Conservation (phyloP, 1,140 invertebrate genomes). For the Meloidogyne chitwoodi region DNA sequence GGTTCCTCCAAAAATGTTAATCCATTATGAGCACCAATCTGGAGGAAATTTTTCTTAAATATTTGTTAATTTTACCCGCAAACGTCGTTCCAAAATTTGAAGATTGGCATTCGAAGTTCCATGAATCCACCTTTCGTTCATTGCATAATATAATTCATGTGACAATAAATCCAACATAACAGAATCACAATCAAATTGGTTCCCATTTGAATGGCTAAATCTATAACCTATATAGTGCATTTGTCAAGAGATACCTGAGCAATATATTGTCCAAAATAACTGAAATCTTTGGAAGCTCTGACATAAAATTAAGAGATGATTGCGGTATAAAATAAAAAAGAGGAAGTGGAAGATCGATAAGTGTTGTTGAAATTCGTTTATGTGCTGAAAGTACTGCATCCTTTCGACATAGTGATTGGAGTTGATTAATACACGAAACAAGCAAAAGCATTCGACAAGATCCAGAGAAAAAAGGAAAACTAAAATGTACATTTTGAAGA, state of each 20-base stretch:
- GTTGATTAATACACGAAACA: not conserved
- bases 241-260: not conserved
- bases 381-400: slow-evolving; percentile 1
- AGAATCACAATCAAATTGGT: not conserved
- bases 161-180: not conserved
- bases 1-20: slow-evolving; percentile 41
- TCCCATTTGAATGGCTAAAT: not conserved
- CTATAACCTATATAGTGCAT: not conserved
- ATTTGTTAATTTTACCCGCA: not conserved
- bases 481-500: not conserved
- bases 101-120: not conserved
- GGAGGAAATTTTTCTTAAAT: not conserved
- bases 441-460: slow-evolving; percentile 5
- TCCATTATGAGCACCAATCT: slow-evolving; percentile 44
- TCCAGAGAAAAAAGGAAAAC: slow-evolving; percentile 12
- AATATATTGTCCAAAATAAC: slow-evolving; percentile 11
- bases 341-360: not conserved
- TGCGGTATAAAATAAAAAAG: not conserved
- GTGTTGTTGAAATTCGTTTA: not conserved
- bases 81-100: slow-evolving; percentile 1
- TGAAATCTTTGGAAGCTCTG: not conserved
- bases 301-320: not conserved
- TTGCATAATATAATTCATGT: slow-evolving; percentile 5
- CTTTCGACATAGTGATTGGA: not conserved
- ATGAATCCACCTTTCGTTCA: not conserved